phyloP scores from a whole-genome alignment of 2,113 vertebrate species.

The Gavia stellata region DNA sequence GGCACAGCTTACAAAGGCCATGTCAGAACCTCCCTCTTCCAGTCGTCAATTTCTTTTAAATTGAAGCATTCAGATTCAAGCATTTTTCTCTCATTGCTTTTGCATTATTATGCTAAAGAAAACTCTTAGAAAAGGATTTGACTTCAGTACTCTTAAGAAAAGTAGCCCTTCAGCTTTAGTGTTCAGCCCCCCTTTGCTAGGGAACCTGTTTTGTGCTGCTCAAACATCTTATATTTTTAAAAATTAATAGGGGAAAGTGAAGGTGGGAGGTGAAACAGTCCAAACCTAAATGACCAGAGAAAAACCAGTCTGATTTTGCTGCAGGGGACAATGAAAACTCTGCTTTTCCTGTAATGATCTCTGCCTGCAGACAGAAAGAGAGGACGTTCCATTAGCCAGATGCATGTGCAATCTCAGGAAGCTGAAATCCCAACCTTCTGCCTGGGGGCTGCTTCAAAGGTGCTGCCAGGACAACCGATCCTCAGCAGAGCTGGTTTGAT shows the following conservation, averaged over 20 bases:
- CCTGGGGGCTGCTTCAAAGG: background rate
- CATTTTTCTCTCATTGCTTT: background rate
- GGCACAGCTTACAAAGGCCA: background rate
- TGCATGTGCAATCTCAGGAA: background rate
- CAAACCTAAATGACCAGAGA: background rate
- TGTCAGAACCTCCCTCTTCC: background rate
- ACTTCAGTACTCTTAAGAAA: background rate
- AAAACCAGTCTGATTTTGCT: background rate
- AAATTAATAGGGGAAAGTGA: background rate
- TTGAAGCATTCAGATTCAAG: background rate
- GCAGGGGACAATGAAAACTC: background rate
- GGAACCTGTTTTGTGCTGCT: background rate
- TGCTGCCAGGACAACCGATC: background rate
- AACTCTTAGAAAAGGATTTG: background rate
- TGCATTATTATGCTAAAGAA: background rate
- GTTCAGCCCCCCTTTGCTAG: background rate
- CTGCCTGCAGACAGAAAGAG: background rate
- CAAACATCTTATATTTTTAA: background rate
- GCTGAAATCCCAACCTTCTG: background rate
- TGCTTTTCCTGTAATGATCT: background rate
- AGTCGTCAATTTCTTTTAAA: background rate
- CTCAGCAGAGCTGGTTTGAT: background rate
- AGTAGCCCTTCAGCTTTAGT: background rate
- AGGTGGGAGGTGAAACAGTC: background rate
- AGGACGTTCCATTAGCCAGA: background rate